These are phyloP conservation scores for Anas platyrhynchos DNA, from an alignment of 2,113 vertebrate species.

Conservation along the genomic window DNA sequence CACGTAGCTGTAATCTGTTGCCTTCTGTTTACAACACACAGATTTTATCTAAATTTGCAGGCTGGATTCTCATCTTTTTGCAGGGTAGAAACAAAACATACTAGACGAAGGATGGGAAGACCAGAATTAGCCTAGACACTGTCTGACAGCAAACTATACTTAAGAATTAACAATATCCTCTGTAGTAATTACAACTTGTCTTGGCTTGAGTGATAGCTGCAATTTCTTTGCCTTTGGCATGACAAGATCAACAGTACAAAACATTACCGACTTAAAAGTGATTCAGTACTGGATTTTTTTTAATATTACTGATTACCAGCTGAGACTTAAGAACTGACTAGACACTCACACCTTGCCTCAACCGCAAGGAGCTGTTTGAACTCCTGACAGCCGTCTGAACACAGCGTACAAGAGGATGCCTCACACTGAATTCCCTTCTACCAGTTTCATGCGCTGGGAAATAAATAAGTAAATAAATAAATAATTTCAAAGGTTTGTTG, in stretches of 20 bases:
- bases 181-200: slow-evolving; percentile 49
- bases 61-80: not conserved
- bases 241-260: not conserved
- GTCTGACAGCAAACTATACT: slow-evolving; percentile 32
- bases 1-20: not conserved
- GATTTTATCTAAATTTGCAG: not conserved
- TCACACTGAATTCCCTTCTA: not conserved
- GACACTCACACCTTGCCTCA: not conserved
- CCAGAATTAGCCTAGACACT: not conserved
- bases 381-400: not conserved
- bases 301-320: not conserved
- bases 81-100: not conserved
- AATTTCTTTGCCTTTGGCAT: slow-evolving; percentile 59
- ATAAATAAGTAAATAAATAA: not conserved
- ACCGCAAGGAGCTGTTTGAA: not conserved
- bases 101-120: not conserved
- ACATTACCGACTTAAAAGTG: not conserved
- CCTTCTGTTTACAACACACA: not conserved
- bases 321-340: not conserved
- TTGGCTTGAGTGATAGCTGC: slow-evolving; percentile 20
- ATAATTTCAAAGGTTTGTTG: not conserved
- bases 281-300: slow-evolving; percentile 23
- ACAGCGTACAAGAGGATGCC: not conserved
- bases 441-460: not conserved
- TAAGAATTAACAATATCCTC: slow-evolving; percentile 47